These are phyloP conservation scores for Heteractis magnifica DNA, from an alignment of 92 coral and sea anemone species.

Conservation along the genomic window DNA sequence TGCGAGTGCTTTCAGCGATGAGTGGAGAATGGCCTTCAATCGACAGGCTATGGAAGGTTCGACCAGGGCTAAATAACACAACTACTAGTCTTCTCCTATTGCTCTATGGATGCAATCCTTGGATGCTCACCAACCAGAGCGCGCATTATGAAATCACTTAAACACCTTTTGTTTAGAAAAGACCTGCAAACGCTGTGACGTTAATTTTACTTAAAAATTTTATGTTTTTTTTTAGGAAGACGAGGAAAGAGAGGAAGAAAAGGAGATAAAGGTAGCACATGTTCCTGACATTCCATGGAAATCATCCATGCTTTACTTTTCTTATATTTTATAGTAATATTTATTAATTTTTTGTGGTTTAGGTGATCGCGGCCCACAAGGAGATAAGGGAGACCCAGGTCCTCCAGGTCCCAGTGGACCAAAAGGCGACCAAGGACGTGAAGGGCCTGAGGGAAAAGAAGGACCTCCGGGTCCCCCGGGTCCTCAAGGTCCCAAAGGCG, in stretches of 20 bases:
- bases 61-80: too few species aligned
- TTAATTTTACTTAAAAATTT: background rate
- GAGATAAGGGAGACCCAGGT: conserved; percentile 44
- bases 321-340: background rate
- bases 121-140: too few species aligned
- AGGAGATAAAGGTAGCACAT: conserved; percentile 39
- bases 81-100: too few species aligned
- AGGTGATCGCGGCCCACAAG: conserved; percentile 42
- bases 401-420: conserved; percentile 41
- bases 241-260: conserved; percentile 47
- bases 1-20: too few species aligned
- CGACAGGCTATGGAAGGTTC: too few species aligned
- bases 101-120: too few species aligned
- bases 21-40: too few species aligned
- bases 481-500: conserved; percentile 33
- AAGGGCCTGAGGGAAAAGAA: conserved; percentile 26
- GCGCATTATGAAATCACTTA: too few species aligned
- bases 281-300: background rate
- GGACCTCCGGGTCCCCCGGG: conserved; percentile 39
- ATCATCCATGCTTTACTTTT: background rate
- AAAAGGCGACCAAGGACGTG: conserved; percentile 46
- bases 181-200: too few species aligned
- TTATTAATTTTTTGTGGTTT: background rate
- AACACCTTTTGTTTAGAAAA: too few species aligned
- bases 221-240: background rate